phyloP scores from a whole-genome alignment of 2,113 vertebrate genomes.

The Glaucidium brasilianum region DNA sequence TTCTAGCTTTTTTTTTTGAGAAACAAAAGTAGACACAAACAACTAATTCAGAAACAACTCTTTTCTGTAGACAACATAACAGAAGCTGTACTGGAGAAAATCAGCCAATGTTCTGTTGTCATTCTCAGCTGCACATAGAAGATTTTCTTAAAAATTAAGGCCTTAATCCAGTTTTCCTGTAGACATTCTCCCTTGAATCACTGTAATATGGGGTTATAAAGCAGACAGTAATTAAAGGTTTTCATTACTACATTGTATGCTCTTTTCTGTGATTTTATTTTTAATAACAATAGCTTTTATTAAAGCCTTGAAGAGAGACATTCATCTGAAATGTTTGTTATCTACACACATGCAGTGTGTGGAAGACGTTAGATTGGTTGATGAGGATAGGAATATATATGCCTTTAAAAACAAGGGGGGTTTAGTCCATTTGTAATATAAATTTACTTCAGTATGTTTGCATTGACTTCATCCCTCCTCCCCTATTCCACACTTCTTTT shows the following conservation, averaged over 20 bases:
- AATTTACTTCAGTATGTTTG: not conserved
- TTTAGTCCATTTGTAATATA: not conserved
- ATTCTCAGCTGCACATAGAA: not conserved
- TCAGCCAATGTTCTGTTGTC: not conserved
- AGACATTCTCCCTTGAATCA: not conserved
- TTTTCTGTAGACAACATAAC: not conserved
- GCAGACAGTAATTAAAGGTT: not conserved
- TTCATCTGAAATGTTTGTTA: not conserved
- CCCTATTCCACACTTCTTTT: not conserved
- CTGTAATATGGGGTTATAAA: not conserved
- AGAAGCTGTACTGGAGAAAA: not conserved
- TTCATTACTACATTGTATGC: not conserved
- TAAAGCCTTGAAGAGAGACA: not conserved
- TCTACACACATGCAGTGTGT: not conserved
- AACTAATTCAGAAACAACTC: not conserved
- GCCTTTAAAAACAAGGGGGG: not conserved
- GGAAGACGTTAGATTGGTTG: not conserved
- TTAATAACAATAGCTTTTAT: not conserved
- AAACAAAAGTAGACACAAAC: not conserved
- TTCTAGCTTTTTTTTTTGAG: not conserved
- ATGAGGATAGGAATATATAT: not conserved
- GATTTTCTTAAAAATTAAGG: not conserved
- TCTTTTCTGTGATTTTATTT: not conserved
- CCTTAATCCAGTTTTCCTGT: not conserved
- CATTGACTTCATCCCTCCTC: fast-evolving